Evolutionary conservation across 2,888 invertebrate genomes (phyloP).

Genomic region (Malthinus seriepunctatus): DNA sequence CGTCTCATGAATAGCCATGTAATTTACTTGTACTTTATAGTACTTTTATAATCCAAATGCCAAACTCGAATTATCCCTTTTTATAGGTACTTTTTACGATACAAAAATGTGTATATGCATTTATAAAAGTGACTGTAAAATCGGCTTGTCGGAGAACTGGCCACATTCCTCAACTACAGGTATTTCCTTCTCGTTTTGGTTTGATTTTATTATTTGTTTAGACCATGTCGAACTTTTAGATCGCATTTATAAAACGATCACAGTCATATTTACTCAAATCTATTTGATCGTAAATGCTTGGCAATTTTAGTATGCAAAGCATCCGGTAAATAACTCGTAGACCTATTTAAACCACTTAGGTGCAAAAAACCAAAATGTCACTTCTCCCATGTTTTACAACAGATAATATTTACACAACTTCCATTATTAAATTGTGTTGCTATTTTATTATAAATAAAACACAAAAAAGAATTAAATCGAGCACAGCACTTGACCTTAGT

Average conservation of each 20-base stretch:
- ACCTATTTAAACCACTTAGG: neutral
- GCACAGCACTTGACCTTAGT: conserved; percentile 2
- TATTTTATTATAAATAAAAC: neutral
- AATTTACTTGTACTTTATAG: too few species aligned
- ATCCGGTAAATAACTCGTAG: neutral
- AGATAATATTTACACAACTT: neutral
- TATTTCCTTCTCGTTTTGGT: conserved; percentile 44
- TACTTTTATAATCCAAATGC: too few species aligned
- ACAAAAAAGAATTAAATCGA: neutral
- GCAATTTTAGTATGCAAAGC: neutral
- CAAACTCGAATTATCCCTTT: too few species aligned
- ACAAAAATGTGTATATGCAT: neutral
- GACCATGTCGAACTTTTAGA: neutral
- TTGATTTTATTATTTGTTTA: conserved; percentile 7
- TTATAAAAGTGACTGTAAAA: conserved; percentile 21
- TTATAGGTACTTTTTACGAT: too few species aligned
- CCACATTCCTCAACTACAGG: conserved; percentile 45
- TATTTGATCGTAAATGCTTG: neutral
- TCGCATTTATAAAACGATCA: neutral
- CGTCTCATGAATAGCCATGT: too few species aligned
- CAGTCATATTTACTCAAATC: conserved; percentile 5
- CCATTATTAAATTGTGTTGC: neutral
- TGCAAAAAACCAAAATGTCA: conserved; percentile 1
- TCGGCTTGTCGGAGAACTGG: conserved; percentile 29
- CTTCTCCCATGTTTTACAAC: neutral